Conservation (phyloP, 1,140 invertebrate genomes). For the Hydropsyche tenuis region DNA sequence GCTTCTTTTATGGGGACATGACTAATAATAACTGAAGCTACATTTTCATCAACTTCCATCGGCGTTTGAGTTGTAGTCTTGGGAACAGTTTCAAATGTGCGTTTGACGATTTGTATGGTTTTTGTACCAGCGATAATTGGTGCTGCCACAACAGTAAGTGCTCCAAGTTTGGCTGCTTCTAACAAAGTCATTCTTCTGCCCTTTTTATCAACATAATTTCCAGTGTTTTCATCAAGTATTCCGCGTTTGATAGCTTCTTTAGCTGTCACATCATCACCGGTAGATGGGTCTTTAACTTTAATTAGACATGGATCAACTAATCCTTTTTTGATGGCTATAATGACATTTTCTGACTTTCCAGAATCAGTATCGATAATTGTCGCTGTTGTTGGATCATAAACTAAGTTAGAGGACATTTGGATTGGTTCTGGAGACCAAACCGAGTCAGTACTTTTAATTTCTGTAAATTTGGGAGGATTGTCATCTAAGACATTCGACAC, state of each 20-base stretch:
- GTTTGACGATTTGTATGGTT: constrained; percentile 61
- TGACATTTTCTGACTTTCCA: constrained; percentile 72
- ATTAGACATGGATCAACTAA: constrained; percentile 72
- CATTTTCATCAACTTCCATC: constrained; percentile 14
- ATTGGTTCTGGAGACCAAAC: constrained; percentile 69
- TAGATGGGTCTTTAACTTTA: constrained; percentile 76
- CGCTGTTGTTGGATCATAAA: constrained; percentile 78
- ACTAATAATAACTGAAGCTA: constrained; percentile 53
- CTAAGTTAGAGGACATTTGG: constrained; percentile 71
- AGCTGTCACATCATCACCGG: constrained; percentile 73
- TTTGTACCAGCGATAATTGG: constrained; percentile 72
- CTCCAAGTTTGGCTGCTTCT: constrained; percentile 78
- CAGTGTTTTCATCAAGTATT: constrained; percentile 77
- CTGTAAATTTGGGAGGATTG: constrained; percentile 55
- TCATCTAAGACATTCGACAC: constrained; percentile 62
- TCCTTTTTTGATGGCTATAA: constrained; percentile 73
- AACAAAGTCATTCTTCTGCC: constrained; percentile 72
- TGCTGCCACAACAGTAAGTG: constrained; percentile 73
- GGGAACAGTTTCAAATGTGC: constrained; percentile 5
- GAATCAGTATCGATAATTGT: constrained; percentile 74
- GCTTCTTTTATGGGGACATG: constrained; percentile 49
- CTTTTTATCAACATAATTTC: constrained; percentile 70
- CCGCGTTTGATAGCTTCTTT: constrained; percentile 78
- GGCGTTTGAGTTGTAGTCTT: background rate
- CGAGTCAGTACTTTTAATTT: constrained; percentile 58